Evolutionary conservation across 2,888 invertebrate species (phyloP).

Genomic region (Chesias legatella): DNA sequence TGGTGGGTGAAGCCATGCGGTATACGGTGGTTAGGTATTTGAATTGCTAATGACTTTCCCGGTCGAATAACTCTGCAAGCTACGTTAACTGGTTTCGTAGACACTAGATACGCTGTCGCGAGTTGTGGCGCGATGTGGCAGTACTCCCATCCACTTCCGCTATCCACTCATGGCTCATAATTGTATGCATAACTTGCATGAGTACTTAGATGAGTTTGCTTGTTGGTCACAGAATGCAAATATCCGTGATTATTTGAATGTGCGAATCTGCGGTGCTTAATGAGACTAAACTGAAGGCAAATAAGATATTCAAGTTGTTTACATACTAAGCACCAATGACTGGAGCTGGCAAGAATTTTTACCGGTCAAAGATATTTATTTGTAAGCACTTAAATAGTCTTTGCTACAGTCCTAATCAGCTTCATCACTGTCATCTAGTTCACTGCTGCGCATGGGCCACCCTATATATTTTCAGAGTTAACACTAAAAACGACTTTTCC

Average conservation of each 20-base stretch:
- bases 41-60: slow-evolving; percentile 72
- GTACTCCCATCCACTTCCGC: slow-evolving; percentile 22
- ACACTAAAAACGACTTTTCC: too few relatives aligned
- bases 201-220: too few relatives aligned
- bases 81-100: slow-evolving; percentile 54
- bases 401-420: too few relatives aligned
- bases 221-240: slow-evolving; percentile 7
- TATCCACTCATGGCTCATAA: slow-evolving; percentile 20
- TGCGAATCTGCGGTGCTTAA: slow-evolving; percentile 6
- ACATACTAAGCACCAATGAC: too few relatives aligned
- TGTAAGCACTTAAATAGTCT: too few relatives aligned
- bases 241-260: slow-evolving; percentile 5
- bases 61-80: slow-evolving; percentile 60
- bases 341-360: not conserved
- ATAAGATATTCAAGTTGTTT: too few relatives aligned
- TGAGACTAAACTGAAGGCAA: not conserved
- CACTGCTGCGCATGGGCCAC: too few relatives aligned
- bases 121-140: slow-evolving; percentile 35
- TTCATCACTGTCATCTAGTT: too few relatives aligned
- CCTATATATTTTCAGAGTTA: too few relatives aligned
- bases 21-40: slow-evolving; percentile 69
- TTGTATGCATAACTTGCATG: slow-evolving; percentile 25
- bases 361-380: too few relatives aligned
- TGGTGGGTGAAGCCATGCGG: slow-evolving; percentile 55
- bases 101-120: slow-evolving; percentile 48